These are phyloP conservation scores for Clostera curtula DNA, from an alignment of 2,888 invertebrate genomes.

Conservation along the genomic window DNA sequence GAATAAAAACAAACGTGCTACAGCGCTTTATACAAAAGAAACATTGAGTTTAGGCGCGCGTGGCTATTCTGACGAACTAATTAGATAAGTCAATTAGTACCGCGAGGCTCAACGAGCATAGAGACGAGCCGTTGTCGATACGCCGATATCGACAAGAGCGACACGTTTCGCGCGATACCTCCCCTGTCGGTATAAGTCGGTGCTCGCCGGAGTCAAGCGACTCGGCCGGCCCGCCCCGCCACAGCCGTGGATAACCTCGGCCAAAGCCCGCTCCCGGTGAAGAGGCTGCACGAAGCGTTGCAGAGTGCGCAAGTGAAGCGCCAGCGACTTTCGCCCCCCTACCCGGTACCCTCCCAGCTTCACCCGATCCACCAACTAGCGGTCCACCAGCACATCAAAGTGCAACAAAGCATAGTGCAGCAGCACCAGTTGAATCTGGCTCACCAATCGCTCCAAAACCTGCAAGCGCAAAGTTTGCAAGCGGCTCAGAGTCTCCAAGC, in stretches of 20 bases:
- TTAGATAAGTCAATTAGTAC: constrained; percentile 41
- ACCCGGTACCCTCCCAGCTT: constrained; percentile 69
- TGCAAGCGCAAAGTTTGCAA: constrained; percentile 56
- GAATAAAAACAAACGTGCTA: constrained; percentile 53
- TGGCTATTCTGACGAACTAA: constrained; percentile 29
- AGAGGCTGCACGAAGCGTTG: constrained; percentile 77
- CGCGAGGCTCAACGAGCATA: constrained; percentile 37
- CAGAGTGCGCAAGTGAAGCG: constrained; percentile 76
- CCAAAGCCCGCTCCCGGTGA: constrained; percentile 72
- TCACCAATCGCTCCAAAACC: constrained; percentile 61
- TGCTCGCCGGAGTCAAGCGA: constrained; percentile 73
- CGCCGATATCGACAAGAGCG: constrained; percentile 49
- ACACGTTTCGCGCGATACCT: constrained; percentile 57
- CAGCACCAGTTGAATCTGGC: constrained; percentile 67
- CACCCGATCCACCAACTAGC: constrained; percentile 66
- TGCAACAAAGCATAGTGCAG: constrained; percentile 67
- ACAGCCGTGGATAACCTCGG: constrained; percentile 75
- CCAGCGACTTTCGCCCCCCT: constrained; percentile 76
- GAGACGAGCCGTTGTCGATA: constrained; percentile 47
- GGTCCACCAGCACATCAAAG: constrained; percentile 67
- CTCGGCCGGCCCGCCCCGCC: constrained; percentile 72
- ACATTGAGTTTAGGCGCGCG: constrained; percentile 34
- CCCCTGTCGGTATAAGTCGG: constrained; percentile 62
- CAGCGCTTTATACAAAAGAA: constrained; percentile 38
- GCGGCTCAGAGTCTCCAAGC: constrained; percentile 46